Percentiles rank a stretch among this genome's conserved stretches.
phyloP scores from a whole-genome alignment of 1,140 invertebrate species.

The Rhagoletis pomonella region DNA sequence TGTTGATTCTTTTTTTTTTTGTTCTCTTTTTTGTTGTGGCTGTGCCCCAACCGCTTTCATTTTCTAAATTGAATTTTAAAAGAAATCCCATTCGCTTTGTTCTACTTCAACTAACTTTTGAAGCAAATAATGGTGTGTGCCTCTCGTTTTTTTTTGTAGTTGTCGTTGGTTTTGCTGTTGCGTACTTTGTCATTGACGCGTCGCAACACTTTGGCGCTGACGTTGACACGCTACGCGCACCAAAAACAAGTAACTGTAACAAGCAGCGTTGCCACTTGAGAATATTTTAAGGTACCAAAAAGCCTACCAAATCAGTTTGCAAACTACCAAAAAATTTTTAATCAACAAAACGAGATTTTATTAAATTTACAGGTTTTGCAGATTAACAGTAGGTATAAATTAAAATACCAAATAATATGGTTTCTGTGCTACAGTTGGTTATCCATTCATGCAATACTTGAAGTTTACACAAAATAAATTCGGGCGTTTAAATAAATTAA shows the following conservation, averaged over 20 bases:
- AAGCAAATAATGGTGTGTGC: neutral
- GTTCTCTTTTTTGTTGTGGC: neutral
- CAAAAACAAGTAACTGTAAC: neutral
- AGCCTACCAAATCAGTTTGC: too few relatives aligned
- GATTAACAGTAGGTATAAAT: too few relatives aligned
- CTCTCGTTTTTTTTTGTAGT: neutral
- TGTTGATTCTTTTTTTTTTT: neutral
- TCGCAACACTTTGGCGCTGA: neutral
- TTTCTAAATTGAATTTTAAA: constrained; percentile 47
- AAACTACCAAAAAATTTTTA: too few relatives aligned
- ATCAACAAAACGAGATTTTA: too few relatives aligned
- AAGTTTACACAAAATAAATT: too few relatives aligned
- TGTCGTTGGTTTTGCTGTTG: neutral
- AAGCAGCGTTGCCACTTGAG: too few relatives aligned
- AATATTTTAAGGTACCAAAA: too few relatives aligned
- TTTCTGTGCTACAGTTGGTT: too few relatives aligned
- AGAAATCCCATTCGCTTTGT: constrained; percentile 37
- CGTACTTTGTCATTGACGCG: neutral
- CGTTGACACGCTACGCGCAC: neutral
- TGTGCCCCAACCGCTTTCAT: neutral
- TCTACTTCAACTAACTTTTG: neutral
- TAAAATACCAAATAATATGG: too few relatives aligned
- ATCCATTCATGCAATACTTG: too few relatives aligned
- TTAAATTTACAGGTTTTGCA: too few relatives aligned
- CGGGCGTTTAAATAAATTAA: too few relatives aligned